Base-by-base conservation (phyloP, 2,797 vertebrate genomes). In the Myotis myotis region DNA sequence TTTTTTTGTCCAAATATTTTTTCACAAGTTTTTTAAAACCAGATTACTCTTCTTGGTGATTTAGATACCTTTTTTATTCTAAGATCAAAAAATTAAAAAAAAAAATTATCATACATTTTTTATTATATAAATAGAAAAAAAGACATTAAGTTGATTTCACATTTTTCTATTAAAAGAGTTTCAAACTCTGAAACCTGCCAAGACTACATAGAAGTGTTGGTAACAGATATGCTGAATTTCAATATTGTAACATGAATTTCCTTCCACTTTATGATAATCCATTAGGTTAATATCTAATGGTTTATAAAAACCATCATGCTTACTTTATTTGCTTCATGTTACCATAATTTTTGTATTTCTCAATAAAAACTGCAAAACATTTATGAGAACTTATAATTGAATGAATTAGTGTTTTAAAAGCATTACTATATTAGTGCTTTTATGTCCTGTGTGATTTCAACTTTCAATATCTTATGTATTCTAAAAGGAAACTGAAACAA, bases 31-130 rank as follows among this genome's bases (percentile, higher is more conserved):
- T 36, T 23, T 80, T 87, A 95, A 76, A 66, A 23, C 3, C 41
- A 33, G 47, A 83, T 84, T 55, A 94, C 20, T 87, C 36, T 79
- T 91, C 33, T 41, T 91, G n/a, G 22, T 93, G 62, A 95, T 68
- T 68, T 38, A 91, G 17, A 87, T 8, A 55, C 12, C 62, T 93
- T 75, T 89, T 47, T 78, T 74, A n/a, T n/a, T 36, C 62, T 55
- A 78, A 49, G n/a, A 49, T 71, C 22, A 92, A 96, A 91, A 91
- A 91, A 51, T 55, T 64, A 87, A 92, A 96, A 91, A 91, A 92
- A 96, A 91, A 91, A 91, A 51, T 55, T 64, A 87, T 64, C 79
- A 10, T 28, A 79, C 8, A 47, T 25, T 3, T 85, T 94, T 94
- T 70, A 89, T 86, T 49, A 80, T 76, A 71, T 28, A 91, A 87